Percentiles rank a stretch among this genome's conserved stretches.
Conservation (phyloP, 2,113 vertebrate species). For the Antidorcas marsupialis region DNA sequence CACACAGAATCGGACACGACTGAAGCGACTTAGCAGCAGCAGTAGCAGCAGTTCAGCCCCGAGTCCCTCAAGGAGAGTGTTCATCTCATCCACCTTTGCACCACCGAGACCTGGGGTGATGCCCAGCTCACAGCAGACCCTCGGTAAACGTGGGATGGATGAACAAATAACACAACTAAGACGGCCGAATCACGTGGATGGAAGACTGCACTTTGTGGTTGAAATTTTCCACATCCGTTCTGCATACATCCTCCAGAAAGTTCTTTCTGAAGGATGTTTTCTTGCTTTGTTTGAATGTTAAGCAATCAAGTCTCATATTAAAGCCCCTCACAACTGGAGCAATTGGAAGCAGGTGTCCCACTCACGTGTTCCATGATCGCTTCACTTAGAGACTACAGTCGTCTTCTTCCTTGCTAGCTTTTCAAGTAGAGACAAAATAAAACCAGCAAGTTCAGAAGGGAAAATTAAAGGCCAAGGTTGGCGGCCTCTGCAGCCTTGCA, state of each 20-base stretch:
- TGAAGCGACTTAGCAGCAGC: too few relatives aligned
- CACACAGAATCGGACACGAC: too few relatives aligned
- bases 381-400: background rate
- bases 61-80: background rate
- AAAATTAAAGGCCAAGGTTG: background rate
- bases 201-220: background rate
- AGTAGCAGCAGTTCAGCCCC: accelerated
- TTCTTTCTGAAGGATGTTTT: background rate
- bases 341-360: background rate
- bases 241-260: background rate
- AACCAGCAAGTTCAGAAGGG: background rate
- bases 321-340: background rate
- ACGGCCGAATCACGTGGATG: background rate
- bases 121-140: accelerated
- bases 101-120: accelerated
- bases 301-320: background rate
- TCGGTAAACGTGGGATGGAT: background rate
- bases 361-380: accelerated
- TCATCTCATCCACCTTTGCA: accelerated
- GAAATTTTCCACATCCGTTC: background rate
- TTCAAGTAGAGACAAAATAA: background rate
- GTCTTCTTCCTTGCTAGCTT: background rate
- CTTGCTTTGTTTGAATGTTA: background rate
- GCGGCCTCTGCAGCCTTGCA: background rate
- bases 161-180: background rate